Base-by-base conservation (phyloP, 2,888 invertebrate species). In the Hirtodrosophila cameraria region DNA sequence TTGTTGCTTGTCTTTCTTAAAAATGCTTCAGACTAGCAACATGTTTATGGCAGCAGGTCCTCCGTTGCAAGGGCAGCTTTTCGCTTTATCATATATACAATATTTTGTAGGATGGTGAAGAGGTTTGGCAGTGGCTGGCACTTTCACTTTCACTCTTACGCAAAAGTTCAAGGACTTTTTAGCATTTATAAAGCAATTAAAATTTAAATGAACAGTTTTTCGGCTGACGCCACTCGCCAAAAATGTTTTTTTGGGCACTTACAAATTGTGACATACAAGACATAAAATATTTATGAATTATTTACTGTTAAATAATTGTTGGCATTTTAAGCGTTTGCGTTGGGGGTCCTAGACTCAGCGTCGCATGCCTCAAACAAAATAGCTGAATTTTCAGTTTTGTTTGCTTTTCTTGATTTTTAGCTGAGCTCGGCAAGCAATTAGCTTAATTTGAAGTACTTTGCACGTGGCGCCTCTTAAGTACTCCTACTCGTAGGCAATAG, bases 161-260 rank as follows among this genome's bases (percentile, higher is more conserved):
- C 75, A 79, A 79, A 84, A 87, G 88, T 88, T 87, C 87, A 88
- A 87, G 88, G 88, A 84, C 87, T 87, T 87, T 86, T 88, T 79
- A 85, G 82, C 87, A 88, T 88, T 88, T 87, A 88, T 88, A 88
- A 88, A 88, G 88, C 88, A 88, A 88, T 88, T 88, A 88, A 88
- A 88, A 88, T 88, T 88, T 86, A 88, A 88, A 88, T 88, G 86
- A 88, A 85, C 79, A 86, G 75, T 84, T 83, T 76, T 75, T 54
- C 52, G 59, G 54, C 48, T 45, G 45, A 53, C 55, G 59, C 46
- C 41, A 50, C 33, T 64, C 57, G 31, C 45, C 15, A 7, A 67
- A 60, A 69, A 58, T 55, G 55, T 61, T 75, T 65, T 61, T 75
- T 65, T 54, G 25, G 39, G 38, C n/a, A n/a, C 65, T 54, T 71